Evolutionary conservation across 1,140 invertebrate species (phyloP).

Genomic region (Oscheius sp.): DNA sequence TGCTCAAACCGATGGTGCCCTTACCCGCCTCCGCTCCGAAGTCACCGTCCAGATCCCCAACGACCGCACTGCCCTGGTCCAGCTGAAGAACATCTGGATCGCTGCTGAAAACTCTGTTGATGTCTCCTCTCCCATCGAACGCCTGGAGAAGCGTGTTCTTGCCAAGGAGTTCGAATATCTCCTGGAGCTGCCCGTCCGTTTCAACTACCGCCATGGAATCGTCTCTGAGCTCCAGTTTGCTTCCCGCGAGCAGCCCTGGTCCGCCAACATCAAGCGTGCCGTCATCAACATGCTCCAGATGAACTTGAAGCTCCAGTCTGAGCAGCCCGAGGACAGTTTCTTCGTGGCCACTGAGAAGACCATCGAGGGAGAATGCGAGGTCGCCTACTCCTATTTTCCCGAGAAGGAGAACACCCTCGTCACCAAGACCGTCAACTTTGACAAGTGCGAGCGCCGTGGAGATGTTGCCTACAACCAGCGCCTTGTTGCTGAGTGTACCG

Average conservation of each 20-base stretch:
- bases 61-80: slow-evolving; percentile 1
- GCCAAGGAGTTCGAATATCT: slow-evolving; percentile 9
- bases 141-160: slow-evolving; percentile 16
- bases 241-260: slow-evolving; percentile 52
- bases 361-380: slow-evolving; percentile 47
- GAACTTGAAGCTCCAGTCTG: slow-evolving; percentile 40
- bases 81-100: slow-evolving; percentile 5
- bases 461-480: slow-evolving; percentile 41
- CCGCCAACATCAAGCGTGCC: slow-evolving; percentile 60
- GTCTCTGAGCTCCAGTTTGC: slow-evolving; percentile 34
- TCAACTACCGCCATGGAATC: slow-evolving; percentile 18
- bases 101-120: background rate
- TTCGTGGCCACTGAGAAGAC: slow-evolving; percentile 41
- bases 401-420: slow-evolving; percentile 36
- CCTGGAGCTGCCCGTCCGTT: slow-evolving; percentile 25
- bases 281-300: slow-evolving; percentile 57
- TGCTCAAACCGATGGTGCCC: slow-evolving; percentile 6
- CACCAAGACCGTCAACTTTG: slow-evolving; percentile 55
- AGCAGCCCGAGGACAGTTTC: background rate
- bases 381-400: slow-evolving; percentile 40
- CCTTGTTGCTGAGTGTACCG: slow-evolving; percentile 24
- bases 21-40: slow-evolving; percentile 9
- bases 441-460: slow-evolving; percentile 49
- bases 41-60: slow-evolving; percentile 6
- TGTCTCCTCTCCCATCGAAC: background rate